A percentile compares a stretch with the other conserved stretches of the same genome.
Conservation (phyloP, 2,797 vertebrate species). For the Gymnodraco acuticeps region DNA sequence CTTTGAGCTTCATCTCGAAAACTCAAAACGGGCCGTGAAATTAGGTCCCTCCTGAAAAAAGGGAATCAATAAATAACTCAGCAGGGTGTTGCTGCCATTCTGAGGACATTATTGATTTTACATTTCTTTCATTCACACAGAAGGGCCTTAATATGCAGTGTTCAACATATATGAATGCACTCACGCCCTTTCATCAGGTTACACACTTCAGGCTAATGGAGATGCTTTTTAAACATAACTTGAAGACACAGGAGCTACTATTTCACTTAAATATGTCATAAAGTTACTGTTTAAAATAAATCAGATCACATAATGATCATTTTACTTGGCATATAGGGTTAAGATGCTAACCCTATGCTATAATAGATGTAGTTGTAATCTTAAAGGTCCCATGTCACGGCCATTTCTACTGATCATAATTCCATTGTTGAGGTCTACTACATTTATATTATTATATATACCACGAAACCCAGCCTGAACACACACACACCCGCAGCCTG, state of each 20-base stretch:
- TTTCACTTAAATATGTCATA: neutral
- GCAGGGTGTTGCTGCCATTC: conserved; percentile 25
- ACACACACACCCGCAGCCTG: too few species aligned
- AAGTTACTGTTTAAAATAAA: neutral
- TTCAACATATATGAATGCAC: neutral
- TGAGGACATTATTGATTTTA: conserved; percentile 36
- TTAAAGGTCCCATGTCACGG: too few species aligned
- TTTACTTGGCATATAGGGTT: too few species aligned
- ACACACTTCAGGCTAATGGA: neutral
- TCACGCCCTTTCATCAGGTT: neutral
- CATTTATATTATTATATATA: too few species aligned
- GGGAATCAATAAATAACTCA: conserved; percentile 50
- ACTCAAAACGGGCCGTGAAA: conserved; percentile 33
- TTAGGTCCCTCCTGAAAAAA: conserved; percentile 28
- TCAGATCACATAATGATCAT: too few species aligned
- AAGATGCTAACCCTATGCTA: too few species aligned
- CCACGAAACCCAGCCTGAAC: too few species aligned
- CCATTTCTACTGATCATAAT: too few species aligned
- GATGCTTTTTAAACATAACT: neutral
- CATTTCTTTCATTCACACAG: conserved; percentile 28
- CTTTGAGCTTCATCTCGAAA: neutral
- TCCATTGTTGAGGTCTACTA: too few species aligned
- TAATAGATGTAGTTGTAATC: too few species aligned
- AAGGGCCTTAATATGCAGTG: neutral
- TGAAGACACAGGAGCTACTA: neutral